Percentiles rank a stretch among this genome's conserved stretches.
Conservation (phyloP, 1,140 invertebrate species). For the Sycophaga agraensis region DNA sequence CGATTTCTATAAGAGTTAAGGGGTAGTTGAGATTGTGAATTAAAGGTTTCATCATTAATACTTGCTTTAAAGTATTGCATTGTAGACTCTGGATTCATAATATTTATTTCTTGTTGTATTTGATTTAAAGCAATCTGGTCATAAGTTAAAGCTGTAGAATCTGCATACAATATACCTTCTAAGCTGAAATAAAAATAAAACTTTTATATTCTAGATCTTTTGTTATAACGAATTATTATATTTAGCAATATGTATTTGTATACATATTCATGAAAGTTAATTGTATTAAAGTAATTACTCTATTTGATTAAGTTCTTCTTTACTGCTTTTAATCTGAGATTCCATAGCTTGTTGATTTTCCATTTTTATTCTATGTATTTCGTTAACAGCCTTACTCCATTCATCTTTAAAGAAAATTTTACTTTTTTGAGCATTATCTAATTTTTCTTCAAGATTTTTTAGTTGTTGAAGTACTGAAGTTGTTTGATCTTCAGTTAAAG, state of each 20-base stretch:
- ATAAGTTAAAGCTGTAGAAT: slow-evolving; percentile 43
- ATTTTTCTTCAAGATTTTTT: slow-evolving; percentile 61
- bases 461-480: slow-evolving; percentile 50
- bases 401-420: slow-evolving; percentile 65
- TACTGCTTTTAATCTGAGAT: slow-evolving; percentile 52
- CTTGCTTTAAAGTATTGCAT: slow-evolving; percentile 22
- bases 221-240: not conserved
- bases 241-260: not conserved
- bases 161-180: slow-evolving; percentile 45
- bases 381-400: slow-evolving; percentile 60
- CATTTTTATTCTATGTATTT: slow-evolving; percentile 59
- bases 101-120: slow-evolving; percentile 48
- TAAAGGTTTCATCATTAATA: slow-evolving; percentile 30
- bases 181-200: slow-evolving; percentile 39
- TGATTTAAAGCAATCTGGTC: slow-evolving; percentile 45
- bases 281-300: slow-evolving; percentile 39
- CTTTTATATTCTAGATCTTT: not conserved
- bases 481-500: slow-evolving; percentile 54
- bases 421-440: slow-evolving; percentile 56
- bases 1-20: slow-evolving; percentile 33
- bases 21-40: slow-evolving; percentile 26
- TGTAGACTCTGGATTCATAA: slow-evolving; percentile 40
- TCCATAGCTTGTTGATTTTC: slow-evolving; percentile 53
- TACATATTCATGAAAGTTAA: not conserved
- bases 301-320: slow-evolving; percentile 52